Evolutionary conservation across 2,888 invertebrate genomes (phyloP).

Genomic region (Epirrita christyi): DNA sequence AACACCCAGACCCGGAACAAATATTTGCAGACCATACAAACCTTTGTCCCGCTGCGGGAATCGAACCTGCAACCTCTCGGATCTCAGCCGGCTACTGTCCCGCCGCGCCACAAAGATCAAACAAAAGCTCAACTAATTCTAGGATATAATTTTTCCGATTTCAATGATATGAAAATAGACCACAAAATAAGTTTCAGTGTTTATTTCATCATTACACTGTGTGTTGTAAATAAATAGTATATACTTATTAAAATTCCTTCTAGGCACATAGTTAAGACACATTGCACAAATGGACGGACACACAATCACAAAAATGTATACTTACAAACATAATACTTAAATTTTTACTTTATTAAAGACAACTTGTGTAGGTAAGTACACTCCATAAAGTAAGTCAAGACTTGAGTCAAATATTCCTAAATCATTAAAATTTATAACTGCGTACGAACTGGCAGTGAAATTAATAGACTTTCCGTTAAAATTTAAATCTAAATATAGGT

Average conservation of each 20-base stretch:
- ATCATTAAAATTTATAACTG: neutral
- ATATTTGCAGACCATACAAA: too few species aligned
- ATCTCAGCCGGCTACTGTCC: too few species aligned
- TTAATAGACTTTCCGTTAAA: neutral
- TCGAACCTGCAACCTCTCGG: too few species aligned
- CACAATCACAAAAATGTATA: slow-evolving; percentile 77
- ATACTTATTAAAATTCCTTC: slow-evolving; percentile 53
- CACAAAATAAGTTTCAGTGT: slow-evolving; percentile 17
- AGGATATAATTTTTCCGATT: too few species aligned
- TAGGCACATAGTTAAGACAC: slow-evolving; percentile 54
- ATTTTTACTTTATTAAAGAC: neutral
- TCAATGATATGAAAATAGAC: neutral
- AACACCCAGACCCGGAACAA: too few species aligned
- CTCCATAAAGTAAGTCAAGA: too few species aligned
- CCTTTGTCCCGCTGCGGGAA: too few species aligned
- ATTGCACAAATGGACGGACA: slow-evolving; percentile 75
- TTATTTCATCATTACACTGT: slow-evolving; percentile 32
- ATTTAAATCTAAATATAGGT: neutral
- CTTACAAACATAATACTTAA: slow-evolving; percentile 35
- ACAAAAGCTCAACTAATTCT: too few species aligned
- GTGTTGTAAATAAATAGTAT: slow-evolving; percentile 60
- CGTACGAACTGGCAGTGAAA: slow-evolving; percentile 14
- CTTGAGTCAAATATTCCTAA: neutral
- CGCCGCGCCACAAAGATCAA: too few species aligned
- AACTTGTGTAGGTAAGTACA: too few species aligned